Evolutionary conservation across 2,113 vertebrate genomes (phyloP), one percentile per base, ranked within the genome.

Genomic region (Leuciscus idus): DNA sequence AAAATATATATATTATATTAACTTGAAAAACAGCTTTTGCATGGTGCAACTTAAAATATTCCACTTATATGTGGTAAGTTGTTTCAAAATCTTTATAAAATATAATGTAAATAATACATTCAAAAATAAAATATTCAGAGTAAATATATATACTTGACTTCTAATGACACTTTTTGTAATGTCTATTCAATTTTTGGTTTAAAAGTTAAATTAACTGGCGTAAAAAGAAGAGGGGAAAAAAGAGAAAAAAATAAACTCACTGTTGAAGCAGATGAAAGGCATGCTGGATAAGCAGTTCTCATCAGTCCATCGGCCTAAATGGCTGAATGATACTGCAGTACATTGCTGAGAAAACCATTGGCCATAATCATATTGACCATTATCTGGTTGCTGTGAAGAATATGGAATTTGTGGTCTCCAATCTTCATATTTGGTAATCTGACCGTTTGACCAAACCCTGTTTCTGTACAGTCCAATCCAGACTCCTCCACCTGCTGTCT

Each of bases 401-500:
- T 21, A 52, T 4, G 50, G 2, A 6, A 5, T 46, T 9, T 1
- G 1, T 64, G 75, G 66, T 74, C 28, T 87, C 86, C 86, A 87
- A 55, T 87, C 52, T 55, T 55, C 64, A 80, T 80, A 87, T 1
- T 4, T 62, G 17, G 64, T 39, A 12, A 0, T 59, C 12, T 74
- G 75, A 52, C 23, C 2, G 7, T 74, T 21, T 5, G 86, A 87
- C 86, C 86, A 87, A 48, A 73, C 13, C 21, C 81, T 84, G 64
- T 68, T 84, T 75, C 81, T 84, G 86, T 84, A 84, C 64, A 87
- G 78, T 1, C 86, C 86, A 2, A 87, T 87, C 86, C 86, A 87
- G 48, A 6, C 75, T 48, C 9, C 13, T 9, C 62, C 33, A 33
- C 36, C 21, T 62, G 39, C 17, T 1, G 4, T 59, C 26, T 72